Evolutionary conservation across 1,140 invertebrate species (phyloP).

Genomic region (Metaphire vulgaris): DNA sequence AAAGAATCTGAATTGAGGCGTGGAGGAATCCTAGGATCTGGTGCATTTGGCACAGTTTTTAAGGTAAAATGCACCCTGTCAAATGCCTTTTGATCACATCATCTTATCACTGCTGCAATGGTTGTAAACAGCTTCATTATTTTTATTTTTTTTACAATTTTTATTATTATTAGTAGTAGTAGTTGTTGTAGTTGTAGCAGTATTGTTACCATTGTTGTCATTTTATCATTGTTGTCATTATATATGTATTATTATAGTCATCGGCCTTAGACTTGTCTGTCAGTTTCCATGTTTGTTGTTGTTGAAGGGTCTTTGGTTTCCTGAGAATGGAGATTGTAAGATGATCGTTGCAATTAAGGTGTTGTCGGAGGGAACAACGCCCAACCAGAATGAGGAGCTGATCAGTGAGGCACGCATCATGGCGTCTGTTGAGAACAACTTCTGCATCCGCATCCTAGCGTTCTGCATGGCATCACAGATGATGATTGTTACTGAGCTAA

Average conservation of each 20-base stretch:
- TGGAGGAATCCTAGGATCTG: slow-evolving; percentile 80
- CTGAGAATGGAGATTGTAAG: slow-evolving; percentile 84
- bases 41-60: slow-evolving; percentile 95
- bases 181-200: too few relatives aligned
- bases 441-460: slow-evolving; percentile 83
- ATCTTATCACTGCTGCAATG: too few relatives aligned
- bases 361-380: slow-evolving; percentile 68
- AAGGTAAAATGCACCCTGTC: too few relatives aligned
- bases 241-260: too few relatives aligned
- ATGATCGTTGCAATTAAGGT: slow-evolving; percentile 98
- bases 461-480: slow-evolving; percentile 94
- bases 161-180: too few relatives aligned
- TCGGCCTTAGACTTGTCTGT: too few relatives aligned
- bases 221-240: too few relatives aligned
- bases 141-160: too few relatives aligned
- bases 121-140: too few relatives aligned
- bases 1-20: slow-evolving; percentile 87
- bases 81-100: too few relatives aligned
- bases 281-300: too few relatives aligned
- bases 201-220: too few relatives aligned
- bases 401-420: slow-evolving; percentile 96
- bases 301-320: slow-evolving; percentile 85
- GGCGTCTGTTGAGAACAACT: slow-evolving; percentile 92
- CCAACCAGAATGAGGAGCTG: slow-evolving; percentile 73
- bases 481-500: slow-evolving; percentile 94